phyloP scores from a whole-genome alignment of 1,140 invertebrate species.

The Oreohelix idahoensis region DNA sequence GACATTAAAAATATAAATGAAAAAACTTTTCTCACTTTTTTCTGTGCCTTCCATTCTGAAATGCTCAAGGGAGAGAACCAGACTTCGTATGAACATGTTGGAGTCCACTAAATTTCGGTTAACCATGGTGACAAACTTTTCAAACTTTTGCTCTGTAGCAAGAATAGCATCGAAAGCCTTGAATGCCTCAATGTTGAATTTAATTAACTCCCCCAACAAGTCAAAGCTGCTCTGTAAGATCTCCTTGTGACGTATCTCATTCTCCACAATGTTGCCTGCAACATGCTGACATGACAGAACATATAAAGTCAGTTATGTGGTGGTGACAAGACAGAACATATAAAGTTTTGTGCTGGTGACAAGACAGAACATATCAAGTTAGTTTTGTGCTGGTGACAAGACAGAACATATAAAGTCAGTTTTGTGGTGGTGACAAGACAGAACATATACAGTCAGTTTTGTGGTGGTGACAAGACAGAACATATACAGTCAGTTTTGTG shows the following conservation, averaged over 20 bases:
- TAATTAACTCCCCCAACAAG: constrained; percentile 74
- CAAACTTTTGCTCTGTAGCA: constrained; percentile 61
- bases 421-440: no score
- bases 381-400: no score
- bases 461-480: no score
- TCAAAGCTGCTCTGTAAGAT: constrained; percentile 76
- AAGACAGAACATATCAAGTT: no score
- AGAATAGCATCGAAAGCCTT: constrained; percentile 71
- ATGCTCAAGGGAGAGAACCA: constrained; percentile 73
- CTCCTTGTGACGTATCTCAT: constrained; percentile 73
- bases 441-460: no score
- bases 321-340: neutral
- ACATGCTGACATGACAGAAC: constrained; percentile 67
- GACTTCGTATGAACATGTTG: constrained; percentile 75
- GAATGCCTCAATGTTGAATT: constrained; percentile 75
- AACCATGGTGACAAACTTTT: constrained; percentile 71
- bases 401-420: no score
- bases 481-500: no score
- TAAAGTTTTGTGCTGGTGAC: no score
- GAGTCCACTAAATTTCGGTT: constrained; percentile 75
- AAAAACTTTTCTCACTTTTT: constrained; percentile 12
- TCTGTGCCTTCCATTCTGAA: constrained; percentile 61
- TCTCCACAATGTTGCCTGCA: constrained; percentile 70
- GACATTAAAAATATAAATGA: neutral
- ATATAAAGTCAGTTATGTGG: neutral